phyloP scores from a whole-genome alignment of 2,797 vertebrate genomes.

The Centropyge bicolor region DNA sequence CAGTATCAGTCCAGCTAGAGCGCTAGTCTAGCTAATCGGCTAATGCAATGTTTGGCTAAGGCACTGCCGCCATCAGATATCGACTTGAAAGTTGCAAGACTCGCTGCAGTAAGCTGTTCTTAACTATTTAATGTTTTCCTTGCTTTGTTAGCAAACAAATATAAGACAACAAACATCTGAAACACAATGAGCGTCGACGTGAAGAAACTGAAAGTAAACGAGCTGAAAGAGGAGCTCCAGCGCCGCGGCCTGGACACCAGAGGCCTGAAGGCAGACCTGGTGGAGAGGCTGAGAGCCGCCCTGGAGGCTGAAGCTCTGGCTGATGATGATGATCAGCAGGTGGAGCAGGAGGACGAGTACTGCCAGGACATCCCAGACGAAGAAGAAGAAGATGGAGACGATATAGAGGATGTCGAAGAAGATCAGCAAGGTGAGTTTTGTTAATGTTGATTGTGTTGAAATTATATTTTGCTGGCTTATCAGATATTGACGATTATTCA shows the following conservation, averaged over 20 bases:
- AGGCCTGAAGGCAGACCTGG: conserved; percentile 95
- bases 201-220: conserved; percentile 96
- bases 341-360: conserved; percentile 42
- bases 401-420: conserved; percentile 45
- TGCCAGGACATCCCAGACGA: conserved; percentile 38
- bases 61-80: conserved; percentile 41
- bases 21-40: conserved; percentile 29
- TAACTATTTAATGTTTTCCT: accelerated
- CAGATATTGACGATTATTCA: neutral
- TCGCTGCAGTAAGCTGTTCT: neutral
- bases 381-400: conserved; percentile 48
- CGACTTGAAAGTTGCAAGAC: conserved; percentile 40
- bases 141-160: conserved; percentile 14
- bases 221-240: conserved; percentile 95
- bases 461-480: neutral
- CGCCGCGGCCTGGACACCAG: conserved; percentile 92
- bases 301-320: conserved; percentile 83
- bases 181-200: conserved; percentile 93
- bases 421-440: conserved; percentile 56
- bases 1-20: neutral
- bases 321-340: conserved; percentile 56
- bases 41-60: conserved; percentile 34
- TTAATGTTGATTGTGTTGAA: no score
- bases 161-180: neutral
- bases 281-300: conserved; percentile 90